Evolutionary conservation across 1,140 invertebrate genomes (phyloP).

Genomic region (Olivierus martensii): DNA sequence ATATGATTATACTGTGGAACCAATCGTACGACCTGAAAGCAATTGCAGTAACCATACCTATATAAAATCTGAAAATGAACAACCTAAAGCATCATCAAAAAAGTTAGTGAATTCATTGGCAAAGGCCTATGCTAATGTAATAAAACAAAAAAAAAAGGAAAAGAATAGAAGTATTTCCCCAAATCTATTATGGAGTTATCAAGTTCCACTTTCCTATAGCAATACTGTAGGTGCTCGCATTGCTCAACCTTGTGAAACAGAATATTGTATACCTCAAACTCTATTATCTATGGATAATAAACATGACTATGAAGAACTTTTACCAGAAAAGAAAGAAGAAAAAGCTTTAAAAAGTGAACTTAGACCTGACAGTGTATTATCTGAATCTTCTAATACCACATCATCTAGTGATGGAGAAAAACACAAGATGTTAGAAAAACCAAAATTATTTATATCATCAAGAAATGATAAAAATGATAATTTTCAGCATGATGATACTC

Average conservation of each 20-base stretch:
- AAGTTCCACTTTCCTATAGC: constrained; percentile 44
- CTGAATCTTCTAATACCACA: constrained; percentile 31
- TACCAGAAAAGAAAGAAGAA: constrained; percentile 18
- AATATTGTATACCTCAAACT: constrained; percentile 62
- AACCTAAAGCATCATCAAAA: constrained; percentile 8
- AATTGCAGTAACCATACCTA: neutral
- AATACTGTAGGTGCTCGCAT: constrained; percentile 67
- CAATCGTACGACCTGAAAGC: neutral
- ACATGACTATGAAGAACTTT: constrained; percentile 21
- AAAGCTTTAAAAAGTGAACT: constrained; percentile 1
- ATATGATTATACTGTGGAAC: no score
- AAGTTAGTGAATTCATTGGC: constrained; percentile 25
- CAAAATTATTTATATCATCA: neutral
- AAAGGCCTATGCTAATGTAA: constrained; percentile 28
- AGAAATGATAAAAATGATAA: neutral
- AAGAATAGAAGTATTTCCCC: neutral
- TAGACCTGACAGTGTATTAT: constrained; percentile 39
- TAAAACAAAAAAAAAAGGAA: constrained; percentile 28
- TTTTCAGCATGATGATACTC: constrained; percentile 13
- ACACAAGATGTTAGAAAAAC: neutral
- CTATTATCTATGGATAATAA: constrained; percentile 31
- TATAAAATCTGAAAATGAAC: constrained; percentile 13
- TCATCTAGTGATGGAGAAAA: constrained; percentile 34
- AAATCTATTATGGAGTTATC: neutral
- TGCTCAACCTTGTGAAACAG: constrained; percentile 42